Evolutionary conservation across 2,113 vertebrate species (phyloP), one percentile per base, ranked within the genome.

Genomic region (Myanophis thanlyinensis): DNA sequence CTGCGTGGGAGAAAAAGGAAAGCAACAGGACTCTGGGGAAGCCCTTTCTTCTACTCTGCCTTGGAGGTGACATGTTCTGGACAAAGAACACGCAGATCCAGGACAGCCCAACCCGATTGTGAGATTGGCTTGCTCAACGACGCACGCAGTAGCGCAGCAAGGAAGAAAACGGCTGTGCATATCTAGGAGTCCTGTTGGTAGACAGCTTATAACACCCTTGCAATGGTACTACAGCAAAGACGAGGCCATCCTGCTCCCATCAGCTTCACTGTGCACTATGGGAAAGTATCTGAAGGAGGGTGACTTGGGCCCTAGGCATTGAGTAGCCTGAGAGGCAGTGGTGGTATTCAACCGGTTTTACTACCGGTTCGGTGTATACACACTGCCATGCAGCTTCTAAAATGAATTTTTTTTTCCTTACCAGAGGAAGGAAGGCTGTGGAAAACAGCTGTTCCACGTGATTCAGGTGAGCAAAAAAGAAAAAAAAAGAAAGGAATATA

Each of bases 1-100:
- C 54, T 20, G 93, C 51, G 95, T 95, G 95, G 97, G 96, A 94
- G 95, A 27, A 93, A 96, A 86, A 91, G 94, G 93, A 97, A 96
- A 88, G 67, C 51, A 67, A 95, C 90, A 6, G 91, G 93, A 93
- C 95, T 40, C 5, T 20, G 93, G 94, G 95, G 94, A 92, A 0
- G 56, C 27, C 90, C 1, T 5, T 59, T 3, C 0, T 44, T 25
- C 4, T 46, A 25, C n/a, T 85, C 88, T 91, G 87, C 5, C 84
- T 67, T 2, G 1, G 49, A 0, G 12, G 12, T 54, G 49, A 44
- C 62, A 35, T 47, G 85, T 30, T 86, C 62, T 73, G n/a, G 40
- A 56, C 51, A 88, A 73, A 59, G 49, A 59, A 44, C 18, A 89
- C 15, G 30, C 53, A 73, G 85, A 59, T 4, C 46, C 53, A 51